These are phyloP conservation scores for Solen grandis DNA, from an alignment of 1,140 invertebrate species.

Conservation along the genomic window DNA sequence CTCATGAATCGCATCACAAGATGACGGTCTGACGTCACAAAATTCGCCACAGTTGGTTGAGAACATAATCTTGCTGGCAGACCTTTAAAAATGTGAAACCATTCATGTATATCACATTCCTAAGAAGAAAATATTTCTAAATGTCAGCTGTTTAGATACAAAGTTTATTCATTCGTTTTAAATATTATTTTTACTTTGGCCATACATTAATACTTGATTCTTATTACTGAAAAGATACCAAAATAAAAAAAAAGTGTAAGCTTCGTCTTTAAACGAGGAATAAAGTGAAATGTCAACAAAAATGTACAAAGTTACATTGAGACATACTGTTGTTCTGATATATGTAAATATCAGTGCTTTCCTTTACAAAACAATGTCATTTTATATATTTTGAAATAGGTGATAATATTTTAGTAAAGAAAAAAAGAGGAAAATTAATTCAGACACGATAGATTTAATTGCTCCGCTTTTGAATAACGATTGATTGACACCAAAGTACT, in stretches of 20 bases:
- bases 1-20: conserved; percentile 43
- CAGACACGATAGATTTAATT: too few relatives aligned
- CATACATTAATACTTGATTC: neutral
- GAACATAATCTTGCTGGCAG: conserved; percentile 13
- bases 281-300: too few relatives aligned
- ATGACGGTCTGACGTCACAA: conserved; percentile 24
- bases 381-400: too few relatives aligned
- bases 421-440: too few relatives aligned
- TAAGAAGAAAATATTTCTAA: neutral
- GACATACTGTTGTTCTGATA: too few relatives aligned
- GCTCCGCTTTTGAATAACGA: too few relatives aligned
- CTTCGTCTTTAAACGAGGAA: too few relatives aligned
- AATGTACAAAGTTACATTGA: too few relatives aligned
- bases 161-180: neutral
- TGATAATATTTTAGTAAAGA: too few relatives aligned
- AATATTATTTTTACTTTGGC: neutral
- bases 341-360: too few relatives aligned
- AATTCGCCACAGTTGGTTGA: conserved; percentile 1
- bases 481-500: too few relatives aligned
- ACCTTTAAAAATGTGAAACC: conserved; percentile 13
- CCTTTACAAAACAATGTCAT: too few relatives aligned
- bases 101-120: neutral
- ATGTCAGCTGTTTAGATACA: neutral
- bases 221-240: neutral
- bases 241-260: neutral